Conservation (phyloP, 2,888 invertebrate genomes). For the Heliconius charithonia region DNA sequence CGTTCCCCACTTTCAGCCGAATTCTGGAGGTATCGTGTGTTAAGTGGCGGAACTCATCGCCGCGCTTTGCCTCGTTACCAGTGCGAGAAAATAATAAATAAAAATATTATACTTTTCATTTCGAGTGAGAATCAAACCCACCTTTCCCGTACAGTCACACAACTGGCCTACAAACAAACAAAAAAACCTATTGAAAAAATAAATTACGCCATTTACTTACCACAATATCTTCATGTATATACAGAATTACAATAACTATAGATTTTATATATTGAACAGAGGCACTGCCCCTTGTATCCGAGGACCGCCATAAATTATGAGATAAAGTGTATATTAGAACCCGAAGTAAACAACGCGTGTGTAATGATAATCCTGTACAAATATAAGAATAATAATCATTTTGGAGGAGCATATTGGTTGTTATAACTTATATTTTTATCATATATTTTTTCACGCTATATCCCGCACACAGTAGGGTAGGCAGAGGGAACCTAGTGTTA, state of each 20-base stretch:
- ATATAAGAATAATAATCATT: slow-evolving; percentile 25
- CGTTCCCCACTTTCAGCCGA: too few species aligned
- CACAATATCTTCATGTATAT: slow-evolving; percentile 7
- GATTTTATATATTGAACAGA: slow-evolving; percentile 19
- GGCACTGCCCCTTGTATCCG: slow-evolving; percentile 34
- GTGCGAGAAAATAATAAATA: not conserved
- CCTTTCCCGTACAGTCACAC: too few species aligned
- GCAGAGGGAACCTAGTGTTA: too few species aligned
- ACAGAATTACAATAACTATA: slow-evolving; percentile 18
- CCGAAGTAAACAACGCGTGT: slow-evolving; percentile 40
- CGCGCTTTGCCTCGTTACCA: not conserved
- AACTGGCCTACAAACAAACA: too few species aligned
- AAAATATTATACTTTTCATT: not conserved
- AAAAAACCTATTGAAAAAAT: too few species aligned
- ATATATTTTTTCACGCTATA: not conserved
- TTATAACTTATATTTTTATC: not conserved
- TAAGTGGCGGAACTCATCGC: too few species aligned
- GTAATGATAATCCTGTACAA: slow-evolving; percentile 33
- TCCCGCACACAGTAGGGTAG: too few species aligned
- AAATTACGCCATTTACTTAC: not conserved
- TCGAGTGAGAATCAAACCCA: too few species aligned
- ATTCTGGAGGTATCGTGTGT: too few species aligned
- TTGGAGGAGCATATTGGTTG: not conserved
- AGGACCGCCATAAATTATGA: slow-evolving; percentile 44
- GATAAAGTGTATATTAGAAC: slow-evolving; percentile 43